Evolutionary conservation across 2,888 invertebrate species (phyloP).

Genomic region (Nycteola revayana): DNA sequence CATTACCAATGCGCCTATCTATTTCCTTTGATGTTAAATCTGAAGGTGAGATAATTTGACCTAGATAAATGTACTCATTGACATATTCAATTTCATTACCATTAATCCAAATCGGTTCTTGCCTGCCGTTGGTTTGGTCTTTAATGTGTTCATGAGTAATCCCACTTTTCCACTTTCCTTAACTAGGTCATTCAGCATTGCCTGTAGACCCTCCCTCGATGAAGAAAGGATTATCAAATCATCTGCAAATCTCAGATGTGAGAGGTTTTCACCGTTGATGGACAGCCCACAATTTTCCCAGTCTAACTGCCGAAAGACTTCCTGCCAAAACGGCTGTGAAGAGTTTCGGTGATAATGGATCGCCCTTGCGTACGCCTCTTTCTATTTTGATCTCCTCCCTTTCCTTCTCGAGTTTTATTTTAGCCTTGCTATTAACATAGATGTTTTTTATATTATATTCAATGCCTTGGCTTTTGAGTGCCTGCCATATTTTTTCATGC

Average conservation of each 20-base stretch:
- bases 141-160: neutral
- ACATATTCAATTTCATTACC: conserved; percentile 1
- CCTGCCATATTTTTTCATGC: neutral
- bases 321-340: neutral
- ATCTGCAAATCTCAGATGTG: neutral
- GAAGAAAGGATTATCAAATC: no score
- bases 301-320: neutral
- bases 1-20: conserved; percentile 1
- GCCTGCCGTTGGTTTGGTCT: neutral
- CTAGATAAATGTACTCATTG: conserved; percentile 1
- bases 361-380: neutral
- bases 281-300: neutral
- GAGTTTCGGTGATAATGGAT: neutral
- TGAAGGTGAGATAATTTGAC: neutral
- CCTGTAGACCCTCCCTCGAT: no score
- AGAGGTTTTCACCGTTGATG: neutral
- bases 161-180: neutral
- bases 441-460: neutral
- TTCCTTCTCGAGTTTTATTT: neutral
- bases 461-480: neutral
- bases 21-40: conserved; percentile 2
- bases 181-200: no score
- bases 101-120: neutral
- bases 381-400: neutral
- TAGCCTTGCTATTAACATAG: neutral